Conservation (phyloP, 1,140 invertebrate species). For the Drosophila sucinea region DNA sequence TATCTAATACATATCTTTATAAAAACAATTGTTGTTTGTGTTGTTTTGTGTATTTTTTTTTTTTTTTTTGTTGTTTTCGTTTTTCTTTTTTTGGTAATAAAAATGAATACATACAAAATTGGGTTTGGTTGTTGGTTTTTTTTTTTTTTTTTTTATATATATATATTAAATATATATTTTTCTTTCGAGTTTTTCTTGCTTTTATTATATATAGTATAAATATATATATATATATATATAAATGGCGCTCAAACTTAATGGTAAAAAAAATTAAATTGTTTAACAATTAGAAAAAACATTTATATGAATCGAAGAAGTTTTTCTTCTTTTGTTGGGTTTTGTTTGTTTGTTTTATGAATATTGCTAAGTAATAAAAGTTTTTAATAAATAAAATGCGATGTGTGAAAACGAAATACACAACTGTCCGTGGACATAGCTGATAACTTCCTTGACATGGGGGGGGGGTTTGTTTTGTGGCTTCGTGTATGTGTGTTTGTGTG, state of each 20-base stretch:
- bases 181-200: constrained; percentile 21
- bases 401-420: constrained; percentile 40
- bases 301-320: constrained; percentile 45
- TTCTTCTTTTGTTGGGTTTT: constrained; percentile 28
- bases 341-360: constrained; percentile 33
- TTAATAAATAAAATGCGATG: constrained; percentile 17
- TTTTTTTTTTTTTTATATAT: constrained; percentile 48
- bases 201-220: constrained; percentile 60
- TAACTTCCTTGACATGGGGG: constrained; percentile 12
- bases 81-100: constrained; percentile 53
- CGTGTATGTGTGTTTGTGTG: constrained; percentile 14
- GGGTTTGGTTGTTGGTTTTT: constrained; percentile 55
- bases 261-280: constrained; percentile 45
- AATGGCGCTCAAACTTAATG: constrained; percentile 61
- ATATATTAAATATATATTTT: constrained; percentile 42
- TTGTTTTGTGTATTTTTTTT: constrained; percentile 53
- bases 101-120: constrained; percentile 82
- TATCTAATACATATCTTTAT: constrained; percentile 69
- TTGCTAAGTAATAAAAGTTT: constrained; percentile 39
- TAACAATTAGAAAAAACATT: constrained; percentile 59
- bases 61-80: constrained; percentile 37
- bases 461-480: constrained; percentile 22
- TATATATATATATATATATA: constrained; percentile 55
- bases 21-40: constrained; percentile 76
- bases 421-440: constrained; percentile 11